Conservation (phyloP, 2,113 vertebrate species). For the Terrapene triunguis region DNA sequence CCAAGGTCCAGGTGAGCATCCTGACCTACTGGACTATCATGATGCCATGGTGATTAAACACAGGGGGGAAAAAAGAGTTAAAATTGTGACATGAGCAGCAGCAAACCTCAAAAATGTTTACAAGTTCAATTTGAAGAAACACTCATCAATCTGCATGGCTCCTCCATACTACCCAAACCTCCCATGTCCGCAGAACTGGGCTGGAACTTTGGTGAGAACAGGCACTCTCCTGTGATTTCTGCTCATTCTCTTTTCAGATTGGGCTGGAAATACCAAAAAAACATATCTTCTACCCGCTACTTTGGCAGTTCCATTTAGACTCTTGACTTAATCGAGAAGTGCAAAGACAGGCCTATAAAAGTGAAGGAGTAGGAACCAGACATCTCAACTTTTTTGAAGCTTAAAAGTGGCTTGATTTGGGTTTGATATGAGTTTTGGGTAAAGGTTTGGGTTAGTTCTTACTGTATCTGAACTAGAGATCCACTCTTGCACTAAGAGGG, state of each 20-base stretch:
- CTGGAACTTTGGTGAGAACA: background rate
- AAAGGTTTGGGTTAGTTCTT: conserved; percentile 43
- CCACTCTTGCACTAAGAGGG: conserved; percentile 28
- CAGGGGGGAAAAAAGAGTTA: no score
- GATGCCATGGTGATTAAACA: background rate
- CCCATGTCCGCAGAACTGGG: background rate
- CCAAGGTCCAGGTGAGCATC: background rate
- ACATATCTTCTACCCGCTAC: conserved; percentile 42
- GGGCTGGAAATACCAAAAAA: conserved; percentile 34
- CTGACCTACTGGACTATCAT: background rate
- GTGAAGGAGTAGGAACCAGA: background rate
- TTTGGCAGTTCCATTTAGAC: conserved; percentile 42
- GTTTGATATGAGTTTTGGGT: conserved; percentile 15
- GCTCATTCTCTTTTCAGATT: background rate
- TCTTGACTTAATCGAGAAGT: conserved; percentile 45
- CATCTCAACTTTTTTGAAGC: background rate
- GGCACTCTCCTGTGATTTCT: background rate
- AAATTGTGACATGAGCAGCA: background rate
- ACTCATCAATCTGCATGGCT: background rate
- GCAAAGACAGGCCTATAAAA: conserved; percentile 31
- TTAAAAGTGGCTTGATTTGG: background rate
- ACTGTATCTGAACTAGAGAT: conserved; percentile 30
- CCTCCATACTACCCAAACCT: background rate
- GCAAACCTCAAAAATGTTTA: background rate
- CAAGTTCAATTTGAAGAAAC: background rate